Percentiles rank a stretch among this genome's conserved stretches.
Conservation (phyloP, 1,140 invertebrate genomes). For the Heterodera carotae region DNA sequence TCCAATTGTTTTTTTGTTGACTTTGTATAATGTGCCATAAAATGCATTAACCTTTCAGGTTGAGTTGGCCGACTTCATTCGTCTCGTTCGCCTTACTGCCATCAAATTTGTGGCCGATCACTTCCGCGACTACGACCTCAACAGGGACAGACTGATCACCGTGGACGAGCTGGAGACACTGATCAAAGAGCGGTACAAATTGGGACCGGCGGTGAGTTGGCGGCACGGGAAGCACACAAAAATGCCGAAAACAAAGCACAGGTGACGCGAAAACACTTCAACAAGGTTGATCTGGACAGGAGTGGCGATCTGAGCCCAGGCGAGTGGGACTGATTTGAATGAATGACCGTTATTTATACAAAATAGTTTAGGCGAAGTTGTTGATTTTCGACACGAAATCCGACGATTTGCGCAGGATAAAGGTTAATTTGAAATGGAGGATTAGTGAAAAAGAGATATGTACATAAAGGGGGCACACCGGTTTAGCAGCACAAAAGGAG, state of each 20-base stretch:
- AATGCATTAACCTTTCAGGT: too few species aligned
- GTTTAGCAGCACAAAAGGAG: slow-evolving; percentile 43
- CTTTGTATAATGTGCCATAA: too few species aligned
- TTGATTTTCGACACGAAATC: slow-evolving; percentile 63
- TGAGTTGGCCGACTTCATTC: slow-evolving; percentile 62
- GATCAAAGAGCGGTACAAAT: slow-evolving; percentile 59
- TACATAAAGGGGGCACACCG: too few species aligned
- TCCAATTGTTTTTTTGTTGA: too few species aligned
- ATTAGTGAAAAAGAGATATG: background rate
- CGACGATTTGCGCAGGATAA: slow-evolving; percentile 55
- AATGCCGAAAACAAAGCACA: background rate
- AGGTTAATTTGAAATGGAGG: background rate
- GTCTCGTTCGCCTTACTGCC: slow-evolving; percentile 58
- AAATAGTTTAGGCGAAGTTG: slow-evolving; percentile 49
- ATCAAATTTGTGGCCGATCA: slow-evolving; percentile 65
- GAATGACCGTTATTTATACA: background rate
- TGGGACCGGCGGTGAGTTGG: slow-evolving; percentile 38
- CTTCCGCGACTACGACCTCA: slow-evolving; percentile 57
- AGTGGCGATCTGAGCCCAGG: slow-evolving; percentile 57
- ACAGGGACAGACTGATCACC: slow-evolving; percentile 58
- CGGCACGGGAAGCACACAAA: background rate
- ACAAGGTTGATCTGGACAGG: slow-evolving; percentile 60
- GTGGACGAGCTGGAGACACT: slow-evolving; percentile 58
- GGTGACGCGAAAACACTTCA: slow-evolving; percentile 55
- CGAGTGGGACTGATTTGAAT: background rate